Conservation (phyloP, 2,888 invertebrate species). For the Anodontia alba region DNA sequence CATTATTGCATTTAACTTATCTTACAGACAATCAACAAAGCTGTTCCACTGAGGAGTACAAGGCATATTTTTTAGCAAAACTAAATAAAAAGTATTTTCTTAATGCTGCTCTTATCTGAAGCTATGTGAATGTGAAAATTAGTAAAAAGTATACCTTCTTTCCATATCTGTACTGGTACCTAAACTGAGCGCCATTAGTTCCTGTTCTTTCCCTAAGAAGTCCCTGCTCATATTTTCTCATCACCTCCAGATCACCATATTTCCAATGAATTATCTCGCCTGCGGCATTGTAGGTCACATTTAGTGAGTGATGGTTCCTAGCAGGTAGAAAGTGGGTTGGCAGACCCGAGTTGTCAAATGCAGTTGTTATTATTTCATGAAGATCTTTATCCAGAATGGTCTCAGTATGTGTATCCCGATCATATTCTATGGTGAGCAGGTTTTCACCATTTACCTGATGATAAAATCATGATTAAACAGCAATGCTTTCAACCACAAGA, state of each 20-base stretch:
- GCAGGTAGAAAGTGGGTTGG: constrained; percentile 87
- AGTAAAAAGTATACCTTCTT: constrained; percentile 88
- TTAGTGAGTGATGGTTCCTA: constrained; percentile 86
- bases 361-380: constrained; percentile 92
- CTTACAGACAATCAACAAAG: too few species aligned
- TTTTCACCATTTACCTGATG: constrained; percentile 95
- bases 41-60: too few species aligned
- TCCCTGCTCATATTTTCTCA: constrained; percentile 95
- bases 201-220: constrained; percentile 95
- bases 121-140: too few species aligned
- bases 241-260: constrained; percentile 95
- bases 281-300: constrained; percentile 94
- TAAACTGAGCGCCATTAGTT: constrained; percentile 94
- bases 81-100: too few species aligned
- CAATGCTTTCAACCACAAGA: too few species aligned
- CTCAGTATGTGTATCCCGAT: constrained; percentile 95
- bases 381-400: constrained; percentile 94
- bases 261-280: constrained; percentile 96
- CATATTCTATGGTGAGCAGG: constrained; percentile 95
- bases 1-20: too few species aligned
- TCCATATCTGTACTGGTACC: constrained; percentile 96
- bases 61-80: too few species aligned
- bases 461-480: constrained; percentile 1
- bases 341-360: constrained; percentile 95
- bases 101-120: too few species aligned